These are phyloP conservation scores for Dascyllus trimaculatus DNA, from an alignment of 2,113 vertebrate genomes.

Conservation along the genomic window DNA sequence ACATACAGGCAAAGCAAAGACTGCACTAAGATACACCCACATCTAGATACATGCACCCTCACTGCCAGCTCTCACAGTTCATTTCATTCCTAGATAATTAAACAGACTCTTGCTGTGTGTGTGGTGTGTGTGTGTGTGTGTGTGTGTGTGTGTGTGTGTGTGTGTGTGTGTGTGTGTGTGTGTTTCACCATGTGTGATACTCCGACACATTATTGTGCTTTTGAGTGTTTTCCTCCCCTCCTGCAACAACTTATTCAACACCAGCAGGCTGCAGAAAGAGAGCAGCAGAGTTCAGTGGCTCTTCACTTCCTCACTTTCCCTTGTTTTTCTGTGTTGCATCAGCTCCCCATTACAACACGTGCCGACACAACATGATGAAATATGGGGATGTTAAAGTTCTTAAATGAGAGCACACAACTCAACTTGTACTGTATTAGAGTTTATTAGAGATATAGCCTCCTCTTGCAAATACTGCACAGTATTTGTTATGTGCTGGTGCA, in stretches of 20 bases:
- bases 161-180: constrained; percentile 6
- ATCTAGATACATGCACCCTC: constrained; percentile 1
- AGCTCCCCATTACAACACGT: constrained; percentile 31
- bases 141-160: constrained; percentile 16
- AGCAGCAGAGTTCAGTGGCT: constrained; percentile 32
- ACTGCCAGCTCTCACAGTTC: constrained; percentile 27
- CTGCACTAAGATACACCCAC: neutral
- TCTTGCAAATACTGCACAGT: neutral
- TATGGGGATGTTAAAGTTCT: constrained; percentile 21
- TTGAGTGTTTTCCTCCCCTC: constrained; percentile 22
- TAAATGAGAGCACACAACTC: constrained; percentile 18
- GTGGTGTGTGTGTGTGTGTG: constrained; percentile 10
- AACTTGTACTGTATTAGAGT: constrained; percentile 32
- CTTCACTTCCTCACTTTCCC: constrained; percentile 22
- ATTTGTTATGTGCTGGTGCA: constrained; percentile 1
- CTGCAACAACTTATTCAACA: constrained; percentile 19
- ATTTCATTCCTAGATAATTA: constrained; percentile 48
- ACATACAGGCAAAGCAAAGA: constrained; percentile 4
- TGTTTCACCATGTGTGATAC: neutral
- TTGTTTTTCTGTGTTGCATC: constrained; percentile 61
- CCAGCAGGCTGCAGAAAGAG: constrained; percentile 18
- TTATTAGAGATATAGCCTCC: neutral
- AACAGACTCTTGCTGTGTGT: constrained; percentile 15
- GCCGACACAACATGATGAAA: constrained; percentile 34
- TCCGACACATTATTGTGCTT: constrained; percentile 24